Evolutionary conservation across 2,888 invertebrate genomes (phyloP), one percentile per base, ranked within the genome.

Genomic region (Caenorhabditis sinica): DNA sequence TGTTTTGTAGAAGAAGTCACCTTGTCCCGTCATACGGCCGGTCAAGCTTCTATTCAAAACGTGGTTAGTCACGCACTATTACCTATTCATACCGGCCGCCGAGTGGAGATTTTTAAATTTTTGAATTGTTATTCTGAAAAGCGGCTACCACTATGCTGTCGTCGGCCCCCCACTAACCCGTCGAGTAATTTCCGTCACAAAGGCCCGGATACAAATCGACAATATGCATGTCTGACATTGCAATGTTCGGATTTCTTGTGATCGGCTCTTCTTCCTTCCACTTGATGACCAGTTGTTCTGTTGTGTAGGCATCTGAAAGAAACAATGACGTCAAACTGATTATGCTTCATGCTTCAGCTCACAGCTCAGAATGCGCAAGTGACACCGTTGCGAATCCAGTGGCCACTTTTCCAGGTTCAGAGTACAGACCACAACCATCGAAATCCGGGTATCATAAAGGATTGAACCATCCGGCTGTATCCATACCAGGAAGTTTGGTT

Each of bases 401-500:
- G 92, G 92, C 87, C 92, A 92, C 65, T 92, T 90, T 56, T 90
- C 90, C 53, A 92, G 85, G 80, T 92, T 90, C 81, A 91, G 82
- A 86, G 92, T 92, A 85, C 92, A 92, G 40, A 92, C 91, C 30
- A 92, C 92, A 11, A 91, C 88, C 84, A 89, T 88, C 1, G 87
- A 87, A 4, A 90, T 87, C 5, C 88, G 69, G 8, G 89, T 90
- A 71, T 93, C 93, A 73, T 92, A 92, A 40, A 91, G 90, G 68
- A 93, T 90, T 5, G 91, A 91, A 28, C 93, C 93, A 82, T 93
- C 91, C 43, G 91, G 89, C 68, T 91, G 91, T 58, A 93, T 90
- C 93, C 93, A 93, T 5, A 93, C 90, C 17, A 93, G 86, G 82
- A 93, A 92, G 80, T 93, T 93, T 5, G 93, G 93, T 71, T 90